These are phyloP conservation scores for Hyla sarda DNA, from an alignment of 2,113 vertebrate genomes.

Conservation along the genomic window DNA sequence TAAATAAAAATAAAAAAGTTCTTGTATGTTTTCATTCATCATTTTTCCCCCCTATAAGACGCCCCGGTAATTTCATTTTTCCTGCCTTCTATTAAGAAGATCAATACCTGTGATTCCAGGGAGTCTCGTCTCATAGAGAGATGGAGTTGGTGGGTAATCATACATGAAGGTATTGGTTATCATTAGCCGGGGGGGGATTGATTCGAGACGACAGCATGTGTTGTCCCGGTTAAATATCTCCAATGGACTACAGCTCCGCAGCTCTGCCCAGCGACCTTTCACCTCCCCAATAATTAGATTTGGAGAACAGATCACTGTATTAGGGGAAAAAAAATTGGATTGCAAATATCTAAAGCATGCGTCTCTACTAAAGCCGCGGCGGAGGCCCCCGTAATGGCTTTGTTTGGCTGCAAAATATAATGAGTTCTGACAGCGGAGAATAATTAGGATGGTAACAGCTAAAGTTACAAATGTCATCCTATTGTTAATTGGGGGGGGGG, in stretches of 20 bases:
- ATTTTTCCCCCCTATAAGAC: conserved; percentile 76
- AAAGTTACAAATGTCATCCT: not conserved
- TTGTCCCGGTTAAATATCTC: conserved; percentile 74
- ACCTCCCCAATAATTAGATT: conserved; percentile 79
- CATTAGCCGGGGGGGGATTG: conserved; percentile 81
- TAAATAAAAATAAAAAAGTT: conserved; percentile 68
- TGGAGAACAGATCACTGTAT: conserved; percentile 79
- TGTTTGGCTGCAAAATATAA: conserved; percentile 68
- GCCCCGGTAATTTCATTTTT: conserved; percentile 86
- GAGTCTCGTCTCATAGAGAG: conserved; percentile 84
- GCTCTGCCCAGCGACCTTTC: conserved; percentile 75
- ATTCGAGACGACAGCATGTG: conserved; percentile 75
- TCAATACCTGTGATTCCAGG: conserved; percentile 88
- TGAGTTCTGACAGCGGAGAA: conserved; percentile 62
- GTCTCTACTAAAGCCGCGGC: conserved; percentile 67
- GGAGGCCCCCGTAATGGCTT: conserved; percentile 69
- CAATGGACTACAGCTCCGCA: conserved; percentile 64
- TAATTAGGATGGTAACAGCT: conserved; percentile 10
- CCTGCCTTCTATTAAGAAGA: conserved; percentile 90
- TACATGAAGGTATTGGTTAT: conserved; percentile 88
- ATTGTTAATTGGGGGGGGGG: not conserved
- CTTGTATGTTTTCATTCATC: conserved; percentile 81
- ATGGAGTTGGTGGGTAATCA: conserved; percentile 85
- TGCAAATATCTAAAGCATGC: conserved; percentile 69
- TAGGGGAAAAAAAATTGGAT: conserved; percentile 69